Conservation (phyloP, 2,113 vertebrate genomes). For the Cynopterus brachyotis region DNA sequence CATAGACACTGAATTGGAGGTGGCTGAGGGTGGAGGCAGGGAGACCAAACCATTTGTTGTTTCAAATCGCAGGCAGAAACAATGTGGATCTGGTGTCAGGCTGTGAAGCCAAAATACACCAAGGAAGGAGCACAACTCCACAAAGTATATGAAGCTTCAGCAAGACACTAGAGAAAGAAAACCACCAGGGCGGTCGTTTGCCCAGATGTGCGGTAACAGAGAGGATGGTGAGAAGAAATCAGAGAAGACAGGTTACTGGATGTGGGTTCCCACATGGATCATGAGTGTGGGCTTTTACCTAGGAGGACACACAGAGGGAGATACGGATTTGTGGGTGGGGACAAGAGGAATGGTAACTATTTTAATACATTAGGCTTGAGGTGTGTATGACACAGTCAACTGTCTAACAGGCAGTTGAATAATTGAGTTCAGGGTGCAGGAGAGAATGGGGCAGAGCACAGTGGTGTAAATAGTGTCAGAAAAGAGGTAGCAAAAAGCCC, state of each 20-base stretch:
- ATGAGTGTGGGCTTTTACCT: not conserved
- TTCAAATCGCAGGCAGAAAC: not conserved
- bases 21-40: not conserved
- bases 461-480: not conserved
- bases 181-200: fast-evolving
- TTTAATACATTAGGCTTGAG: not conserved
- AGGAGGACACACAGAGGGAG: not conserved
- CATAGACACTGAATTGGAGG: not conserved
- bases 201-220: not conserved
- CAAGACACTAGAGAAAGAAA: not conserved
- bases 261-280: not conserved
- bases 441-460: not conserved
- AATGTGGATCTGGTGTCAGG: not conserved
- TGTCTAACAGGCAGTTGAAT: not conserved
- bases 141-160: not conserved
- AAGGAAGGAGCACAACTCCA: not conserved
- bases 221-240: not conserved
- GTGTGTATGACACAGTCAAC: not conserved
- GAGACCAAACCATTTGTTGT: not conserved
- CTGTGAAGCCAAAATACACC: not conserved
- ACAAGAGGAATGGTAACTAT: not conserved
- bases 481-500: not conserved
- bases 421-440: not conserved
- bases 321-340: fast-evolving
- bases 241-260: not conserved